Conservation (phyloP, 2,113 vertebrate species). For the Hylia prasina region DNA sequence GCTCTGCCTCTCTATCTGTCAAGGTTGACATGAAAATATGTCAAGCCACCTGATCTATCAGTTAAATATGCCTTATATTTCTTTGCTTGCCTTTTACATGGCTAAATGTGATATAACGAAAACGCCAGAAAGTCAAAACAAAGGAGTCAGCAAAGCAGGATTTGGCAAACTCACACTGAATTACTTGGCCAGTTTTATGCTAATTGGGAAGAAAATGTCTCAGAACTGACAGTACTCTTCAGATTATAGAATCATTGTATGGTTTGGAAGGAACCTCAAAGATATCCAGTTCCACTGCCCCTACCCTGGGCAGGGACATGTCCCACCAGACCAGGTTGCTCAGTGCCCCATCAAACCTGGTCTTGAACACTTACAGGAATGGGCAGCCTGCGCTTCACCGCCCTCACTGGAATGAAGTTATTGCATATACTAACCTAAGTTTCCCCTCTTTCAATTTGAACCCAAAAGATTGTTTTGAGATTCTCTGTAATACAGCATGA, state of each 20-base stretch:
- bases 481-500: background rate
- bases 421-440: background rate
- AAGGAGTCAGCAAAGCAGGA: background rate
- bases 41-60: background rate
- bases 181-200: background rate
- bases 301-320: background rate
- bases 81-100: background rate
- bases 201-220: background rate
- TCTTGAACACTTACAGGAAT: background rate
- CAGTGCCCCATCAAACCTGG: background rate
- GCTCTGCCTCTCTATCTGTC: conserved; percentile 22
- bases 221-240: background rate
- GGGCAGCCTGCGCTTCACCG: background rate
- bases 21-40: conserved; percentile 1
- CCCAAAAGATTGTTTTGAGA: background rate
- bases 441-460: background rate
- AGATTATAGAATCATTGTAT: background rate
- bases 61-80: conserved; percentile 10
- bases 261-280: background rate
- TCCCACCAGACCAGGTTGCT: background rate
- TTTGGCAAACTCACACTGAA: background rate
- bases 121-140: conserved; percentile 10
- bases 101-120: background rate
- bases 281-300: background rate
- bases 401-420: background rate